Base-by-base conservation (phyloP, 2,797 vertebrate genomes). In the Myotis myotis region DNA sequence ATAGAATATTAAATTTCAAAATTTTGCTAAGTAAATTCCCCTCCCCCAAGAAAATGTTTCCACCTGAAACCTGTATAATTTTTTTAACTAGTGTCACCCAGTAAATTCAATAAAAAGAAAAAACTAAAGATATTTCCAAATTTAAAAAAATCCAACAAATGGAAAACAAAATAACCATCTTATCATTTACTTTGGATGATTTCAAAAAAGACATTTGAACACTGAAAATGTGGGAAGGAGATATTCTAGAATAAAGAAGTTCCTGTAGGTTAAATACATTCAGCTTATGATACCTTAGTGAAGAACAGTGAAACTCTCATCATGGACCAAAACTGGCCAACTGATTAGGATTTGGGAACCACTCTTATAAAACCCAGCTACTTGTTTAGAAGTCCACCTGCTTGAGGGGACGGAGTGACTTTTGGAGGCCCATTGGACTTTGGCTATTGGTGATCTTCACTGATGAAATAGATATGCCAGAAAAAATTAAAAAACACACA, bases 201-300 rank as follows among this genome's bases (percentile, higher is more conserved):
- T 91, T 95, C 9, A 84, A 80, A 74, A 62, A 70, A 72, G 79
- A 36, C 22, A 72, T 92, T 64, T 70, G 55, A 91, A 49, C 33
- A 51, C 28, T 76, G 25, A 64, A 87, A 28, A 10, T 17, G 2
- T 44, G 15, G 25, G 30, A n/a, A 82, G n/a, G 71, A 71, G 72
- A 36, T 57, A 47, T 22, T 62, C 38, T 90, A 51, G 60, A 47
- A 75, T 44, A 51, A 51, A 66, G 16, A 5, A 47, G 49, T 83
- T 19, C 20, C 15, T 62, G 1, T 41, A 8, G 72, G 28, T 36
- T 64, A 80, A 94, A 25, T 70, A 60, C n/a, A 68, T 76, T 81
- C 68, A 76, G 10, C 41, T 94, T 75, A 44, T 74, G 71, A 16
- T 9, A 64, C 8, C 28, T 81, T 44, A 79, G 11, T 79, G 49